Evolutionary conservation across 2,797 vertebrate species (phyloP), one percentile per base, ranked within the genome.

Genomic region (Bovichtus diacanthus): DNA sequence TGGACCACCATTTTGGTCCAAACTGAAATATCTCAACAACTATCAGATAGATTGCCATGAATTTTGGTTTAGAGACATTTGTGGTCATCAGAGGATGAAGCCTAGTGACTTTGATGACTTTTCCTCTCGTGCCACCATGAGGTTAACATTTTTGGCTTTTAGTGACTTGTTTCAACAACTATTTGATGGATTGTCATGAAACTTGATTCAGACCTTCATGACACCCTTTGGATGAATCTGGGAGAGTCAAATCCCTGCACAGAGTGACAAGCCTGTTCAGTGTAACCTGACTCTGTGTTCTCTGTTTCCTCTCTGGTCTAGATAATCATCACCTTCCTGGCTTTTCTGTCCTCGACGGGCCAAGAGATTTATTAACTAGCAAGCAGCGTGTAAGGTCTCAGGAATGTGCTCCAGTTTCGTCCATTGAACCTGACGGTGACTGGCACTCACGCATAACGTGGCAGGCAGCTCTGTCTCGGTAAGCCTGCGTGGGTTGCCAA

Each of bases 341-440:
- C 55, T 80, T 91, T 87, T 75, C 49, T 74, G 64, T 81, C 60
- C 70, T 90, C 21, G 0, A 61, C 7, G 16, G 78, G 38, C 73
- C 63, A 21, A 81, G 86, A 78, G 76, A 91, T 92, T 87, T 90
- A 89, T 93, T 90, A 92, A 88, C 89, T 78, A 75, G 65, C 56
- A 69, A 73, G 44, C 72, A 76, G 67, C 56, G 18, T 80, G 76
- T 83, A 88, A 87, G 68, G 77, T 72, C 78, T 75, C 72, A 88
- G 91, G 90, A 92, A 92, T 93, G 87, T 88, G 82, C 76, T 90
- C 80, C 46, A 79, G 69, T 85, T 90, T 91, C 74, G 55, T 74
- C 82, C 81, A 87, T 60, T 87, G 83, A 80, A 86, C 78, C 84
- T 76, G 85, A 88, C 34, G 69, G 87, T 86, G 87, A 92, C 83